Base-by-base conservation (phyloP, 2,113 vertebrate species). In the Rhabdomys dilectus region DNA sequence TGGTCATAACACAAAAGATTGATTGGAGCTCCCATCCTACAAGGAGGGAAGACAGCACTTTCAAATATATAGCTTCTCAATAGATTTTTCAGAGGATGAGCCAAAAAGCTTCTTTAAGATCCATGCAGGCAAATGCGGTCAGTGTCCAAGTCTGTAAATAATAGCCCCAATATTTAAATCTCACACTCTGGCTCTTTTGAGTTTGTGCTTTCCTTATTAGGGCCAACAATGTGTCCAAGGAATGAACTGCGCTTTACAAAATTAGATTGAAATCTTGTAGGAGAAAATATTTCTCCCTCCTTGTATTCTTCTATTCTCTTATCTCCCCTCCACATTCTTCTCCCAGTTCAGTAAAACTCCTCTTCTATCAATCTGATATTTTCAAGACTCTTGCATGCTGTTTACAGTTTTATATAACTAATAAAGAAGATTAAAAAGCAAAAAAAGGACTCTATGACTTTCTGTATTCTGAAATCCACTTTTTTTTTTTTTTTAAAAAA, bases 1-100 rank as follows among this genome's bases (percentile, higher is more conserved):
- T 98, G 98, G 96, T 97, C 97, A 98, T 98, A 98, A 97, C 96
- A 97, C 96, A 98, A 98, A 97, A 98, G 97, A 98, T 97, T 98
- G 98, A 98, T 98, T 98, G 97, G 93, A 93, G 97, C 92, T 98
- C 95, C 95, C 91, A 98, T 98, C 96, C 97, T 98, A 98, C 93
- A 97, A 98, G 96, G 96, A 98, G 17, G 62, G 85, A 94, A 98
- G 98, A 87, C 75, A 98, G 96, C 84, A 87, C 34, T 97, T 98
- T 98, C 95, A 98, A 97, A 98, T 98, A 98, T 98, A 98, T 95
- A 89, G 94, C 94, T 91, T 97, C 91, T 86, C 97, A 97, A 94
- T 97, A 98, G 97, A 98, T 98, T 98, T 96, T 98, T 98, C 97
- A 96, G 94, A 96, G 94, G 97, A 97, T 13, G 51, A 98, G 94